Base-by-base conservation (phyloP, 2,888 invertebrate genomes). In the Machimus rusticus region DNA sequence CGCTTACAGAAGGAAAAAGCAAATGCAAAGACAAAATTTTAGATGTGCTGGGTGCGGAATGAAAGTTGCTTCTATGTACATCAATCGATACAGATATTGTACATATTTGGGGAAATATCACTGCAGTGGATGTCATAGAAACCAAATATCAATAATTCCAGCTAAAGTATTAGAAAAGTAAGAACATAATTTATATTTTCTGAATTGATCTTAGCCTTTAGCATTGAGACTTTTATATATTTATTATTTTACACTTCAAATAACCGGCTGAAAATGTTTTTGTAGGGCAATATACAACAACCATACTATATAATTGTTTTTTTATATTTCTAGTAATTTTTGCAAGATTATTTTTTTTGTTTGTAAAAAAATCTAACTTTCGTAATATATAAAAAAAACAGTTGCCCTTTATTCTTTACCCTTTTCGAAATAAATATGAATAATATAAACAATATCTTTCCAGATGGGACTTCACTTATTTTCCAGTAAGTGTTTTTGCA, bases 1-100 rank as follows among this genome's bases (percentile, higher is more conserved):
- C 66, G n/a, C 86, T 81, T 57, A 66, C 37, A 96, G 96, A 90
- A 93, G 95, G 74, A 94, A 94, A 90, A 93, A 93, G 86, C 90
- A 95, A 51, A 94, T 97, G 92, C 94, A 94, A 14, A 95, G 94
- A 88, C 97, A 98, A 92, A 95, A 96, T 90, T 95, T 95, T 90
- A 94, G 96, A 39, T 98, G 97, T 92, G 96, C 97, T 74, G 97
- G 97, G 4, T 98, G 97, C 93, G 97, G 97, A 0, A 96, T 96
- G 94, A 95, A 95, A 90, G 96, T 97, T 6, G 95, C 96, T 2
- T 93, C 93, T 5, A 94, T 95, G 89, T 96, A 96, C 91, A 94
- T 96, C 14, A 95, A 95, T 88, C 94, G 95, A 90, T 96, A 96
- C 92, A 94, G 97, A 19, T 97, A 96, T 91, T 97, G 97, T 91